phyloP scores from a whole-genome alignment of 2,113 vertebrate genomes.

The Labeo rohita region DNA sequence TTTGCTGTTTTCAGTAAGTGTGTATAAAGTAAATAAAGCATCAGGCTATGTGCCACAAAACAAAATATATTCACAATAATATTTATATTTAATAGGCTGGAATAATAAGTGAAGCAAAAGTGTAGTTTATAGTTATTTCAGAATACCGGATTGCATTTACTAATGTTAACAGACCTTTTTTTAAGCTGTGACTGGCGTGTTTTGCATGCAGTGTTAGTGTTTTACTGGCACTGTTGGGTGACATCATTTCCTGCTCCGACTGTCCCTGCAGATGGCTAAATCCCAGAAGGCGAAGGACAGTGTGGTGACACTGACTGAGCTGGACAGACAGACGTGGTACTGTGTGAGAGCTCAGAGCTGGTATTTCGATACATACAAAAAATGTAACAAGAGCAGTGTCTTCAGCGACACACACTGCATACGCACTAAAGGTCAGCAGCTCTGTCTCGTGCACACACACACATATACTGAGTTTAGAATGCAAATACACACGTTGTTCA shows the following conservation, averaged over 20 bases:
- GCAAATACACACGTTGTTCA: too few relatives aligned
- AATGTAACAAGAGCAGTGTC: conserved; percentile 63
- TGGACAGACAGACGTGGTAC: conserved; percentile 67
- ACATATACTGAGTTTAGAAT: too few relatives aligned
- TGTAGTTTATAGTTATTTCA: too few relatives aligned
- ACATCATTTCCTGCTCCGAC: conserved; percentile 1
- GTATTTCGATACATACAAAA: not conserved
- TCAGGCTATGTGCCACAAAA: too few relatives aligned
- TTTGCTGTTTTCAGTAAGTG: too few relatives aligned
- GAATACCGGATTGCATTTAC: not conserved
- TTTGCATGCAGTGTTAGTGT: not conserved
- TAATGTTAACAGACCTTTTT: not conserved
- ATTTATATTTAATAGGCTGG: too few relatives aligned
- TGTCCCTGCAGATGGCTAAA: not conserved
- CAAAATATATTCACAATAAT: too few relatives aligned
- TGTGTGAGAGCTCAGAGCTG: conserved; percentile 66
- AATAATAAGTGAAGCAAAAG: too few relatives aligned
- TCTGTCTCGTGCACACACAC: not conserved
- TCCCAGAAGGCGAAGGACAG: not conserved
- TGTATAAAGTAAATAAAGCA: too few relatives aligned
- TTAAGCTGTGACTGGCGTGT: not conserved
- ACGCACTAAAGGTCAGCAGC: conserved; percentile 65
- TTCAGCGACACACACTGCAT: conserved; percentile 62
- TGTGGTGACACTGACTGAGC: conserved; percentile 56
- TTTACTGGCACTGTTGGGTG: not conserved